Conservation (phyloP, 2,797 vertebrate genomes). For the Pangasius djambal region DNA sequence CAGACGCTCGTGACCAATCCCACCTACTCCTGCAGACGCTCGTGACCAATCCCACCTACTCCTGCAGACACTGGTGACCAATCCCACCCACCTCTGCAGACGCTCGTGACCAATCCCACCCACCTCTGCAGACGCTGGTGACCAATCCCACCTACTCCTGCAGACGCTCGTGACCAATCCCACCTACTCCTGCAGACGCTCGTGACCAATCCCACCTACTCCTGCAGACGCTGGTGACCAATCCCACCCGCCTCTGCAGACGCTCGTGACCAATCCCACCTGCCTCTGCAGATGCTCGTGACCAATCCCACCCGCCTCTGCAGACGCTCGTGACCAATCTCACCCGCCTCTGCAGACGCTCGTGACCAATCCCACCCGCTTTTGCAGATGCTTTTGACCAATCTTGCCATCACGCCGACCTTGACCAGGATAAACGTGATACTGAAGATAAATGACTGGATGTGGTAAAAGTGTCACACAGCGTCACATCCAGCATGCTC, state of each 20-base stretch:
- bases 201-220: background rate
- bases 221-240: background rate
- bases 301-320: background rate
- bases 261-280: no score
- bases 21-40: rapidly evolving
- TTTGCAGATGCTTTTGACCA: background rate
- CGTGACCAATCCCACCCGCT: no score
- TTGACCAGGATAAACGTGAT: background rate
- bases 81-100: no score
- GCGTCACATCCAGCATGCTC: background rate
- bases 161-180: background rate
- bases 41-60: background rate
- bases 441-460: background rate
- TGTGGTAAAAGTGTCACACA: background rate
- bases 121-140: no score
- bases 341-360: rapidly evolving
- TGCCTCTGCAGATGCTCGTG: background rate
- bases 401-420: background rate
- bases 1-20: no score
- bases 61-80: background rate
- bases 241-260: rapidly evolving
- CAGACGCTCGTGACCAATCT: no score
- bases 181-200: no score
- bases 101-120: no score
- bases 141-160: background rate